These are phyloP conservation scores for Phaonia tiefii DNA, from an alignment of 2,888 invertebrate genomes.

Conservation along the genomic window DNA sequence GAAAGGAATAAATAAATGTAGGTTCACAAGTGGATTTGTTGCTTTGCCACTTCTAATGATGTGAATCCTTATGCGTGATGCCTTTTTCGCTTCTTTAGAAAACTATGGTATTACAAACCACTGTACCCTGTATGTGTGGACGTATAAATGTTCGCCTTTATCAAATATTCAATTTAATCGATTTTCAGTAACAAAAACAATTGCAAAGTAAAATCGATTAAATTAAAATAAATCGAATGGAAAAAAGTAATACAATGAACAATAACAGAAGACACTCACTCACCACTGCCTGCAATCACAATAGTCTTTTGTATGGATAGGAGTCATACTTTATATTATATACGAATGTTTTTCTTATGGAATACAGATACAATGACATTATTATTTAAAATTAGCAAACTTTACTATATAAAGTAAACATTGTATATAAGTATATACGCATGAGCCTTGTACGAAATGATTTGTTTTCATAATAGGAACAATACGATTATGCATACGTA, in stretches of 20 bases:
- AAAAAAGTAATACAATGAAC: conserved; percentile 32
- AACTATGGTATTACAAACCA: too few relatives aligned
- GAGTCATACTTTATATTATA: too few relatives aligned
- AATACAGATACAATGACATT: neutral
- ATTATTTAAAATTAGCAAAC: neutral
- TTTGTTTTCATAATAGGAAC: conserved; percentile 12
- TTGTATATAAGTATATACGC: too few relatives aligned
- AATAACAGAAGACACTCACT: too few relatives aligned
- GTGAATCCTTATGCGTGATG: too few relatives aligned
- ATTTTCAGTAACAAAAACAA: conserved; percentile 20
- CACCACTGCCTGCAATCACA: too few relatives aligned
- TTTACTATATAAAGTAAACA: too few relatives aligned
- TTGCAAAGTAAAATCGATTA: conserved; percentile 32
- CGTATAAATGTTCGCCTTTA: conserved; percentile 22
- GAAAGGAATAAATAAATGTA: too few relatives aligned
- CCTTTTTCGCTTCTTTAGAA: too few relatives aligned
- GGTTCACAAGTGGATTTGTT: too few relatives aligned
- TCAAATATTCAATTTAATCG: conserved; percentile 40
- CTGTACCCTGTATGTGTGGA: neutral
- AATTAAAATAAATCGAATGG: conserved; percentile 33
- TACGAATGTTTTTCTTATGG: neutral
- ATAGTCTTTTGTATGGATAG: too few relatives aligned
- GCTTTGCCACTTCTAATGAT: too few relatives aligned
- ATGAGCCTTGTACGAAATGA: neutral
- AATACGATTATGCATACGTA: neutral